Percentiles rank a stretch among this genome's conserved stretches.
phyloP scores from a whole-genome alignment of 2,797 vertebrate species.

The Myotis pilosus region DNA sequence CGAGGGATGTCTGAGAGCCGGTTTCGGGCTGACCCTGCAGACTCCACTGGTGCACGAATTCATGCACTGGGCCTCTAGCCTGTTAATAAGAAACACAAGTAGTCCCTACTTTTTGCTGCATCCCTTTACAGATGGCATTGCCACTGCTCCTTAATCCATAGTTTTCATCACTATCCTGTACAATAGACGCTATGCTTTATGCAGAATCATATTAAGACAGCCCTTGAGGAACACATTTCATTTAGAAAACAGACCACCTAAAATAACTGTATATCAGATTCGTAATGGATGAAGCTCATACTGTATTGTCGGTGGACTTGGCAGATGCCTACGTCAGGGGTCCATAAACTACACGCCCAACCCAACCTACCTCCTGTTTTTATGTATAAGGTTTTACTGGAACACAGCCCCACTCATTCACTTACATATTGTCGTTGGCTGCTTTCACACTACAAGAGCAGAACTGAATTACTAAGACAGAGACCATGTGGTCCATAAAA shows the following conservation, averaged over 20 bases:
- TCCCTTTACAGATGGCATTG: not conserved
- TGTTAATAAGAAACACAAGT: not conserved
- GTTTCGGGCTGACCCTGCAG: no score
- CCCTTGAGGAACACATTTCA: not conserved
- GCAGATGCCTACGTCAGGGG: not conserved
- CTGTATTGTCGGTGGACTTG: not conserved
- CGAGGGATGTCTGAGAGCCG: no score
- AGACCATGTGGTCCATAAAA: not conserved
- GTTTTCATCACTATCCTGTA: not conserved
- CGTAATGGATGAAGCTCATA: not conserved
- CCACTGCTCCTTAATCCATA: not conserved
- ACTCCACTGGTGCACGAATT: no score
- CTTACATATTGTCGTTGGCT: not conserved
- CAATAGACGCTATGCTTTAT: not conserved
- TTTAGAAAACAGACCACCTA: not conserved
- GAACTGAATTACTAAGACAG: not conserved
- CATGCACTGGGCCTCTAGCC: not conserved
- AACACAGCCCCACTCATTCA: not conserved
- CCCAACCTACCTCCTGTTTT: not conserved
- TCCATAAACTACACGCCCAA: not conserved
- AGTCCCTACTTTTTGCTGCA: not conserved
- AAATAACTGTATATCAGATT: not conserved
- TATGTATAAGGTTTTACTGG: not conserved
- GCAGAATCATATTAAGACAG: constrained; percentile 11
- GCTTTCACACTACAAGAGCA: not conserved